Conservation (phyloP, 2,113 vertebrate species). For the Nipponia nippon region DNA sequence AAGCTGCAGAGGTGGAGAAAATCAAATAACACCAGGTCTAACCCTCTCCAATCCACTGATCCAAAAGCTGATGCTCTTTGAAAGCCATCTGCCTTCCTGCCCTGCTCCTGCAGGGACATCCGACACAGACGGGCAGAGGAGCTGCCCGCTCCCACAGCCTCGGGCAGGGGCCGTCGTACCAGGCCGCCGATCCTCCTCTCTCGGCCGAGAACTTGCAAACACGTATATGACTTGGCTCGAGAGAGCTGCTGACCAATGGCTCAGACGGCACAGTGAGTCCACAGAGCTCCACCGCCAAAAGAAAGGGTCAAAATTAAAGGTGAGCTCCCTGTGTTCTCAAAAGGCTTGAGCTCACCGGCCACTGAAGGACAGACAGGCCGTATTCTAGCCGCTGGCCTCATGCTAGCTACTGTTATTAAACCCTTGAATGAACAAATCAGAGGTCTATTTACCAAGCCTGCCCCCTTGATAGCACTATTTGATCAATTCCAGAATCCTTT, state of each 20-base stretch:
- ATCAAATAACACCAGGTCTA: not conserved
- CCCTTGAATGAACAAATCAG: conserved; percentile 34
- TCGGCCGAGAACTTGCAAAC: not conserved
- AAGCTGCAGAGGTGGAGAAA: not conserved
- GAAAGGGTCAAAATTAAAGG: not conserved
- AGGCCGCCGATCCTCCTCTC: not conserved
- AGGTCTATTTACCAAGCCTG: conserved; percentile 31
- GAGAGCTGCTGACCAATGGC: not conserved
- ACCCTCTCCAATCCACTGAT: not conserved
- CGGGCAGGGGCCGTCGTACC: fast-evolving
- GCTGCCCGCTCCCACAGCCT: not conserved
- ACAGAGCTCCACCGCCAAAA: not conserved
- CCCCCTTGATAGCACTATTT: conserved; percentile 19
- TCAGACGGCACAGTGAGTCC: fast-evolving
- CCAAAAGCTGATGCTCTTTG: conserved; percentile 5
- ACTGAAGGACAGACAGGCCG: not conserved
- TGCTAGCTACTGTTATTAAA: not conserved
- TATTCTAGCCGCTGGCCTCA: not conserved
- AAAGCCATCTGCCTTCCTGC: not conserved
- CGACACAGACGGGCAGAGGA: not conserved
- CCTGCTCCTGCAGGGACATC: not conserved
- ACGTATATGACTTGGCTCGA: fast-evolving
- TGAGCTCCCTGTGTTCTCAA: fast-evolving
- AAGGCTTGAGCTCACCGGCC: not conserved
- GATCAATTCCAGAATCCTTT: conserved; percentile 48